phyloP scores from a whole-genome alignment of 1,140 invertebrate genomes.

The Helicoverpa zea region DNA sequence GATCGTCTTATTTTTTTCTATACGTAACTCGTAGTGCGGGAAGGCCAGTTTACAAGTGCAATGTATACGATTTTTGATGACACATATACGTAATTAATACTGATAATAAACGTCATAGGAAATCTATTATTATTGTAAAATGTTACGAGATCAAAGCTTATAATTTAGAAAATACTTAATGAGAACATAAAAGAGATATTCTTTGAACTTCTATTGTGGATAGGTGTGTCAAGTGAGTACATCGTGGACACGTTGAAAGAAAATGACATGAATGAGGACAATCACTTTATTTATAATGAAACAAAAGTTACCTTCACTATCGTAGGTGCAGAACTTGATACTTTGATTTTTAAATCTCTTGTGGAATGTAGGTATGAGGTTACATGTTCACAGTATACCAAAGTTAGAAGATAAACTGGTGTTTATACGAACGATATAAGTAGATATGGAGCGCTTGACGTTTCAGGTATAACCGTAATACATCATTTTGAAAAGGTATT shows the following conservation, averaged over 20 bases:
- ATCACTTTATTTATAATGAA: conserved; percentile 67
- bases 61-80: conserved; percentile 87
- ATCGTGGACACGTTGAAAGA: conserved; percentile 13
- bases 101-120: conserved; percentile 82
- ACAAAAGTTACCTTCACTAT: conserved; percentile 82
- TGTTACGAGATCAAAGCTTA: conserved; percentile 77
- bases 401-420: conserved; percentile 84
- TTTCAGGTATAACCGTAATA: conserved; percentile 72
- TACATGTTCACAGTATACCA: conserved; percentile 84
- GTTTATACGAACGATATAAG: conserved; percentile 60
- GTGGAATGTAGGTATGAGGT: conserved; percentile 69
- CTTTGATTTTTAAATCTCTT: conserved; percentile 72
- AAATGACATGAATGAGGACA: conserved; percentile 57
- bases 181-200: conserved; percentile 52
- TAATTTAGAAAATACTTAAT: conserved; percentile 62
- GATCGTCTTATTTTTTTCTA: conserved; percentile 73
- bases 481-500: conserved; percentile 78
- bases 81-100: conserved; percentile 86
- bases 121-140: conserved; percentile 82
- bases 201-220: conserved; percentile 60
- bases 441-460: conserved; percentile 61
- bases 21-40: conserved; percentile 72
- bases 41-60: conserved; percentile 86
- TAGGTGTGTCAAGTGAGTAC: conserved; percentile 57
- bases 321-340: conserved; percentile 73